Percentiles rank a stretch among this genome's conserved stretches.
Conservation (phyloP, 2,797 vertebrate genomes). For the Hafferia zeledoni region DNA sequence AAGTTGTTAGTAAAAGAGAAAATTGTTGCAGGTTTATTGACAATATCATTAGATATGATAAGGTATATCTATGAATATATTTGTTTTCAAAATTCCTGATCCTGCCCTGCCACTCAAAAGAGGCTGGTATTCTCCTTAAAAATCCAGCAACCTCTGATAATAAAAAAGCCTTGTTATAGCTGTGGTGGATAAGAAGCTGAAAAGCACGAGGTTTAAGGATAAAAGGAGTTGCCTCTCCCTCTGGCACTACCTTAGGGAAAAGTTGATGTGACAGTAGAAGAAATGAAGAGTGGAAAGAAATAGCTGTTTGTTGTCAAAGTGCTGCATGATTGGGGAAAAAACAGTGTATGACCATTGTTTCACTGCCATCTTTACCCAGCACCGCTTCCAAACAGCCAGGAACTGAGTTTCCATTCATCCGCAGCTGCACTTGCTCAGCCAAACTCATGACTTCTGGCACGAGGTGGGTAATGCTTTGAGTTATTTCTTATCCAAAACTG, state of each 20-base stretch:
- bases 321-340: neutral
- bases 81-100: slow-evolving; percentile 45
- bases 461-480: neutral
- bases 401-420: neutral
- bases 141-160: neutral
- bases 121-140: slow-evolving; percentile 42
- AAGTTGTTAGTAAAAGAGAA: neutral
- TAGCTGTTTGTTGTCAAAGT: neutral
- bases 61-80: neutral
- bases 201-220: neutral
- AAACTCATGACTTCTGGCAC: neutral
- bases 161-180: neutral
- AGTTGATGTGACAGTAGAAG: neutral
- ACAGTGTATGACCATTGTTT: neutral
- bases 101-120: neutral
- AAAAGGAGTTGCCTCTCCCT: neutral
- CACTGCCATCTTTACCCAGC: neutral
- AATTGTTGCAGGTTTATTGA: neutral
- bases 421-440: neutral
- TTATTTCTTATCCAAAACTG: neutral
- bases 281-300: neutral
- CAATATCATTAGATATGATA: neutral
- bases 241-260: neutral
- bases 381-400: neutral
- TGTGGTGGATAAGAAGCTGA: neutral